Evolutionary conservation across 1,140 invertebrate genomes (phyloP).

Genomic region (Cyrtorhinus lividipennis): DNA sequence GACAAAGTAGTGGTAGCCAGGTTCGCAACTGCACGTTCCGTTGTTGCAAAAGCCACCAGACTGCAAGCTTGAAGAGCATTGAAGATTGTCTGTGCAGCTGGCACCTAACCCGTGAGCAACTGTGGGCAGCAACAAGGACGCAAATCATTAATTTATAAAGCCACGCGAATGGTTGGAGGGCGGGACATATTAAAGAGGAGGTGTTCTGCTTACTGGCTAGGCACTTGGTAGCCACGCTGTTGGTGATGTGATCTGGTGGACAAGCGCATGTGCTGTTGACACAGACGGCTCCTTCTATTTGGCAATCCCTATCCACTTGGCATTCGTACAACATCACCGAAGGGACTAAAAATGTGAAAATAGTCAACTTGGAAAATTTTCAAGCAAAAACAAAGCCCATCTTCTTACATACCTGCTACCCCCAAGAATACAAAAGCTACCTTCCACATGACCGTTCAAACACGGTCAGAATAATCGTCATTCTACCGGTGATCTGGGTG

Average conservation of each 20-base stretch:
- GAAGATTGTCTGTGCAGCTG: conserved; percentile 25
- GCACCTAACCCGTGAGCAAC: conserved; percentile 20
- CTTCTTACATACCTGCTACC: too few species aligned
- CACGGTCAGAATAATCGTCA: neutral
- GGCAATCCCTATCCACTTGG: conserved; percentile 6
- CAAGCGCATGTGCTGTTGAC: conserved; percentile 22
- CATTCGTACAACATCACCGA: conserved; percentile 4
- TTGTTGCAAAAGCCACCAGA: conserved; percentile 23
- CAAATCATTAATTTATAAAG: too few species aligned
- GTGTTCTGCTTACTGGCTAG: conserved; percentile 21
- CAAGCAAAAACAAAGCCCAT: too few species aligned
- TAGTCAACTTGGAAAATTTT: too few species aligned
- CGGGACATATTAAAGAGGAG: neutral
- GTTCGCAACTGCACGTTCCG: conserved; percentile 22
- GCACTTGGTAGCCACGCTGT: conserved; percentile 24
- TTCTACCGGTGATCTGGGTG: neutral
- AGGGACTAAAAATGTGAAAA: neutral
- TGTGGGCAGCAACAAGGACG: neutral
- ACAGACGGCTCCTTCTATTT: conserved; percentile 19
- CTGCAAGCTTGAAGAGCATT: conserved; percentile 25
- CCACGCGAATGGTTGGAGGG: too few species aligned
- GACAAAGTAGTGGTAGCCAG: conserved; percentile 26
- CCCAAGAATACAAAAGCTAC: too few species aligned
- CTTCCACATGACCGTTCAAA: too few species aligned
- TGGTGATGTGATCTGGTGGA: conserved; percentile 18